Conservation (phyloP, 1,140 invertebrate species). For the Cryptotermes secundus region DNA sequence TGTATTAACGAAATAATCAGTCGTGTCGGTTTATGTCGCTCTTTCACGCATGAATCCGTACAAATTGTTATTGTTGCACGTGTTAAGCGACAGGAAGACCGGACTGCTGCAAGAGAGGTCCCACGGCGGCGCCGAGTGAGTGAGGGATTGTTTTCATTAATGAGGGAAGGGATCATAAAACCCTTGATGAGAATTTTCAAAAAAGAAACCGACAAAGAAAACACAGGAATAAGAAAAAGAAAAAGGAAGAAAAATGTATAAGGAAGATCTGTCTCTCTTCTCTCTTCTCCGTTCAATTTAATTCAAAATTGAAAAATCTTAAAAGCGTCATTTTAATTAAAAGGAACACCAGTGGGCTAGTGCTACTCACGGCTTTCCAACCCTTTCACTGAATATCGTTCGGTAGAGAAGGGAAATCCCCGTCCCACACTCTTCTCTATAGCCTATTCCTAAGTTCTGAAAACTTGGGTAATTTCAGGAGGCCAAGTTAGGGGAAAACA, state of each 20-base stretch:
- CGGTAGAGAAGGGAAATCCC: not conserved
- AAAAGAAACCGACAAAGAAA: not conserved
- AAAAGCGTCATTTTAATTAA: constrained; percentile 36
- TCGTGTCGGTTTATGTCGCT: not conserved
- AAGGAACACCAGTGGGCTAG: constrained; percentile 32
- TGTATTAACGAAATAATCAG: too few relatives aligned
- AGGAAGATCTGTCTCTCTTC: constrained; percentile 24
- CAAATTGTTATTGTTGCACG: constrained; percentile 32
- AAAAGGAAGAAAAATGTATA: not conserved
- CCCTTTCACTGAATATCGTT: not conserved
- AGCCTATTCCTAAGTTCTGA: not conserved
- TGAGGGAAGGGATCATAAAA: constrained; percentile 14
- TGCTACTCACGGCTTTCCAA: not conserved
- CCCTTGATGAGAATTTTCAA: constrained; percentile 25
- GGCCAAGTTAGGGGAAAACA: not conserved
- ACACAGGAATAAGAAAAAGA: not conserved
- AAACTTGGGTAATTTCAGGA: constrained; percentile 27
- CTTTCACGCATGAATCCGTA: not conserved
- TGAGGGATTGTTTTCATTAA: constrained; percentile 32
- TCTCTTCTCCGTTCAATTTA: constrained; percentile 31
- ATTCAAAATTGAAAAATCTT: constrained; percentile 36
- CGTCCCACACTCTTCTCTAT: not conserved
- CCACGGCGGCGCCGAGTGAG: not conserved
- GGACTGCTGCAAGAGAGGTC: not conserved
- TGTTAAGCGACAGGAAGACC: constrained; percentile 21